Evolutionary conservation across 2,113 vertebrate species (phyloP).

Genomic region (Oryctolagus cuniculus): DNA sequence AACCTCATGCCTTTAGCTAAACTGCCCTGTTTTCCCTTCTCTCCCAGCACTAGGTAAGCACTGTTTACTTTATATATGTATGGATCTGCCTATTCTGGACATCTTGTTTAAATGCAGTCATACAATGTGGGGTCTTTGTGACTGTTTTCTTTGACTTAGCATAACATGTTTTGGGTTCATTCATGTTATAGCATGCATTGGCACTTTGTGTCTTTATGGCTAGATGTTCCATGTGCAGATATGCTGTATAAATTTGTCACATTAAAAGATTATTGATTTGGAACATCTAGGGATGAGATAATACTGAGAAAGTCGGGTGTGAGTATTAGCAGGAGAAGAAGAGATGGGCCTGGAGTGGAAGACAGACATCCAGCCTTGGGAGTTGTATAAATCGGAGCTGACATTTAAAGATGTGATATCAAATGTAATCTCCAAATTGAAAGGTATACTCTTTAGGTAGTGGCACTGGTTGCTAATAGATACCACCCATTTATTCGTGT

Average conservation of each 20-base stretch:
- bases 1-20: background rate
- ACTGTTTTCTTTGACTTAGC: background rate
- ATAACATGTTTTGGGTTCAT: background rate
- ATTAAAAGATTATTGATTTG: slow-evolving; percentile 3
- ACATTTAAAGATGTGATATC: slow-evolving; percentile 1
- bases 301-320: background rate
- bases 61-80: background rate
- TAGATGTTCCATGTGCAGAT: background rate
- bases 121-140: background rate
- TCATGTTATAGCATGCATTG: background rate
- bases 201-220: background rate
- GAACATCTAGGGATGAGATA: background rate
- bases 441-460: background rate
- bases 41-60: background rate
- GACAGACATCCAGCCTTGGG: background rate
- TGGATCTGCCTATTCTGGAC: background rate
- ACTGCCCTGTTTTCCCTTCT: background rate
- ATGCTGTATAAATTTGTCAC: background rate
- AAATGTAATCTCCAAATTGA: background rate
- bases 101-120: background rate
- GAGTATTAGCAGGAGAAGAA: background rate
- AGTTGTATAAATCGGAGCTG: slow-evolving; percentile 29
- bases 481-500: background rate
- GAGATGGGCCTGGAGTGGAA: background rate
- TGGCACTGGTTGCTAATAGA: slow-evolving; percentile 23